phyloP scores from a whole-genome alignment of 2,797 vertebrate species.

The Dermochelys coriacea region DNA sequence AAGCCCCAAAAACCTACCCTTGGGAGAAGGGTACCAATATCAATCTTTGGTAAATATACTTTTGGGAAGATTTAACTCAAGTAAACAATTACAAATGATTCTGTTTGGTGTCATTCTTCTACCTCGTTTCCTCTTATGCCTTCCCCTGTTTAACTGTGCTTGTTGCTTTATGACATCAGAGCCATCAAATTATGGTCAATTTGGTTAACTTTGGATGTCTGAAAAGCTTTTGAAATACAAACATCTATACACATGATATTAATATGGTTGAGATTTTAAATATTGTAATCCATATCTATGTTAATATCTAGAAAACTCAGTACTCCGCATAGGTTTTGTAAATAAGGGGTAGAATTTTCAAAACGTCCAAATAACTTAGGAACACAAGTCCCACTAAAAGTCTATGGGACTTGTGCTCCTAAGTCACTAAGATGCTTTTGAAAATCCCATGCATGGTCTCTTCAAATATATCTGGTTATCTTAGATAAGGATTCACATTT shows the following conservation, averaged over 20 bases:
- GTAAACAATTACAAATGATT: not conserved
- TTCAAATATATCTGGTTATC: not conserved
- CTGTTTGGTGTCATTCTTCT: not conserved
- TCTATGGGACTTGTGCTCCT: not conserved
- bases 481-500: not conserved
- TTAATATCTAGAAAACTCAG: not conserved
- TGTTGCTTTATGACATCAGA: not conserved
- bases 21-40: not conserved
- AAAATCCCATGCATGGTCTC: not conserved
- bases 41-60: not conserved
- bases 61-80: not conserved
- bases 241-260: not conserved
- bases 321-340: not conserved
- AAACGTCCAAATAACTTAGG: not conserved
- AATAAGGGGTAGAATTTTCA: not conserved
- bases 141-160: not conserved
- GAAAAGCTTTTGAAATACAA: not conserved
- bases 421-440: not conserved
- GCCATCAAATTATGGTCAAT: not conserved
- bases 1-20: not conserved
- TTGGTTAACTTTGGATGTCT: not conserved
- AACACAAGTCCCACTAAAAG: not conserved
- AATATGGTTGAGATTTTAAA: not conserved
- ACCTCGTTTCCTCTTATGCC: not conserved
- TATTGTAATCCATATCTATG: not conserved